These are phyloP conservation scores for Apoderus coryli DNA, from an alignment of 2,888 invertebrate species.

Conservation along the genomic window DNA sequence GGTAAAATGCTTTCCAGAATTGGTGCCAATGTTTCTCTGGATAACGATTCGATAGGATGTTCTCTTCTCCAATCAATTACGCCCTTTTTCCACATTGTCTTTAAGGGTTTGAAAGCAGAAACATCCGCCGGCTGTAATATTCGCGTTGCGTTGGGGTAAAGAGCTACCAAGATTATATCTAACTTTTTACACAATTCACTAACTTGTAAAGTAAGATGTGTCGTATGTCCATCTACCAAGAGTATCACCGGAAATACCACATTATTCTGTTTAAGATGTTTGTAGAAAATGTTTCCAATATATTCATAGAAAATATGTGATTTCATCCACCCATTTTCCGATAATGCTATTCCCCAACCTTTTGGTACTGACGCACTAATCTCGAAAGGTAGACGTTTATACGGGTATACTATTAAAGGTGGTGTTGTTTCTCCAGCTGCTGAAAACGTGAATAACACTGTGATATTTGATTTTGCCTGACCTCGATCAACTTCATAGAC, in stretches of 20 bases:
- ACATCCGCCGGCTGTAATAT: constrained; percentile 11
- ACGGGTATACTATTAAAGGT: constrained; percentile 24
- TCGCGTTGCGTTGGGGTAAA: constrained; percentile 15
- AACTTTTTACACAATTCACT: constrained; percentile 13
- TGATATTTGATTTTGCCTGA: constrained; percentile 24
- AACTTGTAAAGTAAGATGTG: constrained; percentile 9
- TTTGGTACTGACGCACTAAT: constrained; percentile 9
- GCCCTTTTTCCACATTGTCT: constrained; percentile 9
- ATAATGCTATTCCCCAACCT: constrained; percentile 9
- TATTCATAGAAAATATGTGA: constrained; percentile 13
- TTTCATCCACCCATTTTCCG: constrained; percentile 17
- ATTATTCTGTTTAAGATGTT: constrained; percentile 9
- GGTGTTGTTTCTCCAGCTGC: constrained; percentile 23
- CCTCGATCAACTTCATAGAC: constrained; percentile 28
- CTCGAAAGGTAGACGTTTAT: constrained; percentile 5
- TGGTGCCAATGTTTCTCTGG: constrained; percentile 7
- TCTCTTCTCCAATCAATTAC: constrained; percentile 7
- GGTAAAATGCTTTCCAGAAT: constrained; percentile 7
- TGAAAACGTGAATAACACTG: constrained; percentile 30
- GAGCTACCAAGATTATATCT: constrained; percentile 18
- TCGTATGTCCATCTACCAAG: constrained; percentile 13
- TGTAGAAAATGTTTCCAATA: constrained; percentile 12
- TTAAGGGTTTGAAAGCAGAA: constrained; percentile 9
- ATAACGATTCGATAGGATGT: constrained; percentile 7
- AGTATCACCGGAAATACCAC: constrained; percentile 10